Percentiles rank a stretch among this genome's conserved stretches.
Conservation (phyloP, 1,140 invertebrate genomes). For the Cydia strobilella region DNA sequence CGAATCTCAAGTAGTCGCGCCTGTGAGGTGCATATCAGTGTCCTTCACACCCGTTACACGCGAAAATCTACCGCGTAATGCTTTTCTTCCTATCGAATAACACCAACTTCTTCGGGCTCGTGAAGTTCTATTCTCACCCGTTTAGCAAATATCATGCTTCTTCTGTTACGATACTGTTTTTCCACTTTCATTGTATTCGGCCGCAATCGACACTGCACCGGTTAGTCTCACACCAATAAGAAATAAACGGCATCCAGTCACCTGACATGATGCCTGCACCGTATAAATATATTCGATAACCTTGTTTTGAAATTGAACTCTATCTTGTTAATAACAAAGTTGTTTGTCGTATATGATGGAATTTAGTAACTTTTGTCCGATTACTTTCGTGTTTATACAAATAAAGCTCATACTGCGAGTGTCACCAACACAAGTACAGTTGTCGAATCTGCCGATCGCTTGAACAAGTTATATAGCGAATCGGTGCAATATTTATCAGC, state of each 20-base stretch:
- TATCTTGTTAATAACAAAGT: background rate
- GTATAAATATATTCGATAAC: background rate
- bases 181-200: background rate
- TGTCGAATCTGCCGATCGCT: no score
- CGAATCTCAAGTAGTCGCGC: no score
- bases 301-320: background rate
- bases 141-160: no score
- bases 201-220: conserved; percentile 7
- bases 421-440: no score
- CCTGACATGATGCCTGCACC: background rate
- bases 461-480: no score
- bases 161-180: background rate
- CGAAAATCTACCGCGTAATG: no score
- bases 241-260: conserved; percentile 3
- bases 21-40: no score
- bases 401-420: background rate
- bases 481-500: no score
- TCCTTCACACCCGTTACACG: no score
- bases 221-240: conserved; percentile 13
- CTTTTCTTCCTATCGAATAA: no score
- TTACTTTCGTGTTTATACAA: conserved; percentile 5
- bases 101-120: no score
- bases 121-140: no score
- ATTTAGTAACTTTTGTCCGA: background rate
- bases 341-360: background rate